Percentiles rank a stretch among this genome's conserved stretches.
Evolutionary conservation across 2,797 vertebrate genomes (phyloP).

Genomic region (Microtus californicus): DNA sequence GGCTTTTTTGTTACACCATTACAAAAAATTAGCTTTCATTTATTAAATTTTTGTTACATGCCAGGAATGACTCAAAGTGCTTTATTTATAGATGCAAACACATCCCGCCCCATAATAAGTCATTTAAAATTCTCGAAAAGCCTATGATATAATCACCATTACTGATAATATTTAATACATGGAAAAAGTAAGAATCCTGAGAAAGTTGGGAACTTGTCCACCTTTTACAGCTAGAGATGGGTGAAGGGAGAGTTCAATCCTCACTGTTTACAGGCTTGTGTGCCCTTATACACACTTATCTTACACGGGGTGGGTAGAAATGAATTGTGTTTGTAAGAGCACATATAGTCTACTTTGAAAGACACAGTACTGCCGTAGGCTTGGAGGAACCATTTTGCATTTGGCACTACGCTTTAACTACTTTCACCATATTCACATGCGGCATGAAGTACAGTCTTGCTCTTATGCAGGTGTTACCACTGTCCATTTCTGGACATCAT

Average conservation of each 20-base stretch:
- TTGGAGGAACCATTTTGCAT: not conserved
- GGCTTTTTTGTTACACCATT: not conserved
- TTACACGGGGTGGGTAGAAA: not conserved
- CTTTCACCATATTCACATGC: not conserved
- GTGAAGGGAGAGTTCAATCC: not conserved
- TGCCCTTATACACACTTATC: not conserved
- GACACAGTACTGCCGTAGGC: not conserved
- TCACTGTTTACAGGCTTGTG: not conserved
- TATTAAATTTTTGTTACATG: conserved; percentile 29
- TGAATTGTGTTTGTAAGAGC: not conserved
- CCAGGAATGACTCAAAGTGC: not conserved
- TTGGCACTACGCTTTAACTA: not conserved
- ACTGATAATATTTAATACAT: not conserved
- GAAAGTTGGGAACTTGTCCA: not conserved
- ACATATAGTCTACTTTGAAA: not conserved
- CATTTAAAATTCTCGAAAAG: not conserved
- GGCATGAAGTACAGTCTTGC: not conserved
- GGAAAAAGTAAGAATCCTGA: not conserved
- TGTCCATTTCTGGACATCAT: not conserved
- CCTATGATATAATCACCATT: not conserved
- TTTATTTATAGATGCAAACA: not conserved
- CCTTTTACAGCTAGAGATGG: not conserved
- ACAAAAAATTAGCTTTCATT: not conserved
- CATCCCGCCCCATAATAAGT: not conserved
- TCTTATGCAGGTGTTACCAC: not conserved